A percentile compares a stretch with the other conserved stretches of the same genome.
Conservation (phyloP, 2,797 vertebrate species). For the Sylvilagus floridanus region DNA sequence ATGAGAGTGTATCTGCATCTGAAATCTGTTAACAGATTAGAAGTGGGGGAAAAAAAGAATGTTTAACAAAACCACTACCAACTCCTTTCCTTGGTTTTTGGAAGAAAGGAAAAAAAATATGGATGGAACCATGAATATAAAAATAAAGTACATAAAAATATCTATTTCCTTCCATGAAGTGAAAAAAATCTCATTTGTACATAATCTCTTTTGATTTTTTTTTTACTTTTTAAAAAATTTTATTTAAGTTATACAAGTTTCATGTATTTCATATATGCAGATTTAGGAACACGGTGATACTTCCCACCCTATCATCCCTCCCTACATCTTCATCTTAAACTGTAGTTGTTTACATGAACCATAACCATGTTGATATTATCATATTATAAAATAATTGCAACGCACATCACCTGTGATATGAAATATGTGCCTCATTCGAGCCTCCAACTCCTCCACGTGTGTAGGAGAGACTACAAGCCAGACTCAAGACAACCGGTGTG, state of each 20-base stretch:
- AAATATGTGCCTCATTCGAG: conserved; percentile 42
- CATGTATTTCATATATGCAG: too few species aligned
- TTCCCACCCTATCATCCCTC: too few species aligned
- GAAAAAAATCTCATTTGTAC: conserved; percentile 64
- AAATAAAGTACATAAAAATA: conserved; percentile 24
- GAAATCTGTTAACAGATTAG: conserved; percentile 50
- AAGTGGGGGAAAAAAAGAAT: neutral
- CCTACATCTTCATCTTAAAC: conserved; percentile 52
- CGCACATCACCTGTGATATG: conserved; percentile 39
- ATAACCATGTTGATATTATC: conserved; percentile 1
- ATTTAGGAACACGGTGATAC: too few species aligned
- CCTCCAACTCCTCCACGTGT: conserved; percentile 69
- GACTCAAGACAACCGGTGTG: neutral
- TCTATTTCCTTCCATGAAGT: conserved; percentile 1
- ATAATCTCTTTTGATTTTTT: conserved; percentile 6
- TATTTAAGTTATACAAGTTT: too few species aligned
- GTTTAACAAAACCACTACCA: conserved; percentile 50
- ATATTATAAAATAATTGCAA: conserved; percentile 67
- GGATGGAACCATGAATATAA: neutral
- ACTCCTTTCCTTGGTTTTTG: conserved; percentile 26
- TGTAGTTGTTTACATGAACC: conserved; percentile 27
- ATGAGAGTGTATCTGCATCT: conserved; percentile 56
- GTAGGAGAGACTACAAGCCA: conserved; percentile 42
- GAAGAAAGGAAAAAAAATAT: neutral
- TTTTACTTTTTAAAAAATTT: too few species aligned